Evolutionary conservation across 2,888 invertebrate species (phyloP), one percentile per base, ranked within the genome.

Genomic region (Synanthedon tipuliformis): DNA sequence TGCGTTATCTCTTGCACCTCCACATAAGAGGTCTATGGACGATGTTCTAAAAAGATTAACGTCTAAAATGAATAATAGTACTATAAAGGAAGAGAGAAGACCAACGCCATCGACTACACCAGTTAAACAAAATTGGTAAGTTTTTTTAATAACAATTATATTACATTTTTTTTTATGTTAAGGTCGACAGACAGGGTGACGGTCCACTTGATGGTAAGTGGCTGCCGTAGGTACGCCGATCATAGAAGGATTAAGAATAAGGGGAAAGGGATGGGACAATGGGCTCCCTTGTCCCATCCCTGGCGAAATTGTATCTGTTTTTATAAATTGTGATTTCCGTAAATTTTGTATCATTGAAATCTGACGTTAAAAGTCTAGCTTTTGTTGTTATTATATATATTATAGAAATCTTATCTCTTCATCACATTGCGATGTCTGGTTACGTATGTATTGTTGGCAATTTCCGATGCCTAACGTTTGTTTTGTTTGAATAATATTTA

Each of bases 21-120:
- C 90, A 56, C 88, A 90, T 64, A 94, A 94, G 82, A 89, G 93
- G 78, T 94, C 95, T 57, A 96, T 96, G 96, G 96, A 96, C 87
- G 95, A 96, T 87, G 96, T 96, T 50, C 89, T 95, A 53, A 94
- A 95, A 81, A 90, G 94, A 77, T 89, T 94, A 64, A 95, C 94
- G 60, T 94, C 94, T 58, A 95, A 95, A 84, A 94, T 94, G 91
- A 92, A 93, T 75, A 92, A 91, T 76, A 93, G 92, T 70, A 92
- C 92, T 48, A 89, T 92, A 58, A 91, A 92, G 58, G 90, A 92
- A 65, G 92, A 93, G 73, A 92, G 91, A 68, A 89, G 92, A 75
- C 90, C 92, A 49, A 91, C 92, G 59, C 92, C 91, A 41, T 90
- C 92, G 34, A 91, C 92, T 57, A 92, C 91, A 54, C 91, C 92